Evolutionary conservation across 1,140 invertebrate genomes (phyloP), one percentile per base, ranked within the genome.

Genomic region (Thereuonema tuberculata): DNA sequence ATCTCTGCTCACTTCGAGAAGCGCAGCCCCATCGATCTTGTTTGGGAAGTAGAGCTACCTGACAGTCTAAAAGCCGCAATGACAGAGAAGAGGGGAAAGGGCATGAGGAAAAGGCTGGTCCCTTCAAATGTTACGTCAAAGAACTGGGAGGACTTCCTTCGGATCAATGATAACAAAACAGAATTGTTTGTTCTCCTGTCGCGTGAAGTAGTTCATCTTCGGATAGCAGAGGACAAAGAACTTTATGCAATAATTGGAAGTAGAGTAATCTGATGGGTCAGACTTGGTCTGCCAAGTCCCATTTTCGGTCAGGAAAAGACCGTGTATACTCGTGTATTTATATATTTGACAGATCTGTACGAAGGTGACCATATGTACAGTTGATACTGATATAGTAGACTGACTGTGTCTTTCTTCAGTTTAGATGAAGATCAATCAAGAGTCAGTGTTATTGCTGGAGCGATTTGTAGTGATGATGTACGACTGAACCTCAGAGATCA

Each of bases 71-170:
- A 43, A 43, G n/a, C 37, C 37, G 37, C 37, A 43, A 43, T 43
- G 9, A 43, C 9, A 43, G 9, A 43, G 37, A 43, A 43, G 37
- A 43, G 37, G n/a, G 37, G 37, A 43, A 12, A 43, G 37, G 37
- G 9, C 37, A 43, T n/a, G 9, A 43, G n/a, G 37, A 12, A 43
- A 9, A 43, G 37, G 37, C 9, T 43, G 37, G 37, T n/a, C n/a
- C 37, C 9, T 43, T 43, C 37, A 12, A 60, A 48, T 55, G n/a
- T 24, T 25, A 55, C 54, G n/a, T 49, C 50, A 60, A 56, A 9
- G 29, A 60, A 60, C 28, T 56, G 52, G 59, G 28, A 52, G 52
- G 50, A 60, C 25, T 57, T 60, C 50, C 26, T 60, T 49, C 59
- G 59, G 20, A 37, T 28, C 1, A 27, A 60, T 60, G 50, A 60